Evolutionary conservation across 2,888 invertebrate species (phyloP).

Genomic region (Rhabditoides inermis): DNA sequence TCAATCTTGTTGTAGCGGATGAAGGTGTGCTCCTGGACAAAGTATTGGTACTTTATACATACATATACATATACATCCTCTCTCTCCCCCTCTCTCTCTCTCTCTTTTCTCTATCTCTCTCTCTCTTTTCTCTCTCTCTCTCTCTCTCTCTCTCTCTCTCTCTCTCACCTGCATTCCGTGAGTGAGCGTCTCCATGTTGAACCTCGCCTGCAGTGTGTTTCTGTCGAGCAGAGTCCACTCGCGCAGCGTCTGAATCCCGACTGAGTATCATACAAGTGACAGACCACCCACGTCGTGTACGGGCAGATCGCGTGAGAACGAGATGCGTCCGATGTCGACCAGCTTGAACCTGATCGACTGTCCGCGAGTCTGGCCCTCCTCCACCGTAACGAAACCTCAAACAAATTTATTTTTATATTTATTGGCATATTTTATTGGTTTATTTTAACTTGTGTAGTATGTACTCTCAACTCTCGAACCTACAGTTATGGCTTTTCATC

Average conservation of each 20-base stretch:
- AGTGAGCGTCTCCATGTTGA: slow-evolving; percentile 51
- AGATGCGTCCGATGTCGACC: slow-evolving; percentile 50
- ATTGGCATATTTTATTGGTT: no score
- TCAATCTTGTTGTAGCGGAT: slow-evolving; percentile 33
- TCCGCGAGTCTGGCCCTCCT: slow-evolving; percentile 43
- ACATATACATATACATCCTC: no score
- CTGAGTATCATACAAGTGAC: not conserved
- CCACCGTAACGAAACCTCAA: slow-evolving; percentile 49
- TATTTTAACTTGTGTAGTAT: not conserved
- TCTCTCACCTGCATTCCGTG: slow-evolving; percentile 42
- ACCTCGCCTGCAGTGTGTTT: slow-evolving; percentile 40
- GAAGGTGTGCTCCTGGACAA: slow-evolving; percentile 37
- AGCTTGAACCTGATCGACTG: slow-evolving; percentile 40
- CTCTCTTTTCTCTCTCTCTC: no score
- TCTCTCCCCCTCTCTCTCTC: no score
- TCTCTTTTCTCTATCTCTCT: no score
- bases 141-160: no score
- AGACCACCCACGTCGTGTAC: slow-evolving; percentile 46
- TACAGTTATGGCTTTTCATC: no score
- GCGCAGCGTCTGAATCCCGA: slow-evolving; percentile 39
- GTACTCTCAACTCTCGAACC: no score
- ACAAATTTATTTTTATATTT: no score
- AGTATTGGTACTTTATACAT: no score
- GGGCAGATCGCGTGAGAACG: slow-evolving; percentile 51
- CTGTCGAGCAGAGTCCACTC: slow-evolving; percentile 49